Evolutionary conservation across 2,888 invertebrate species (phyloP).

Genomic region (Euclidia mi): DNA sequence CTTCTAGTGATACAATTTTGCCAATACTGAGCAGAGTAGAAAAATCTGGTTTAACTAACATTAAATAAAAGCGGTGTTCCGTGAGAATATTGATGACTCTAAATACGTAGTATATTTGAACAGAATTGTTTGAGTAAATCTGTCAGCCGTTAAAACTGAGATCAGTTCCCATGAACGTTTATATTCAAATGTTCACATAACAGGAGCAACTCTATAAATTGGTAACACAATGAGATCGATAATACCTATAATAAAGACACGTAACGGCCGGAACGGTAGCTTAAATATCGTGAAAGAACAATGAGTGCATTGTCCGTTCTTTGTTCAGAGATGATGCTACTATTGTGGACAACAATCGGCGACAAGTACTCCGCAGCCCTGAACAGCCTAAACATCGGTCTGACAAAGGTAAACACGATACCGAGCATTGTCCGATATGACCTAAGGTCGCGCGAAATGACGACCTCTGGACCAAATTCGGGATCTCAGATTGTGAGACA

Average conservation of each 20-base stretch:
- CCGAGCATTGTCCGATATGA: constrained; percentile 77
- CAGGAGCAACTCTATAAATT: constrained; percentile 82
- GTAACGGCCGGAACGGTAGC: constrained; percentile 87
- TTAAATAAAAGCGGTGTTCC: no score
- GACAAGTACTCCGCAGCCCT: constrained; percentile 60
- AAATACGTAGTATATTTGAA: neutral
- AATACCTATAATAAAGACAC: constrained; percentile 80
- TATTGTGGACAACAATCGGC: constrained; percentile 60
- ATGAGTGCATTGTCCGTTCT: constrained; percentile 71
- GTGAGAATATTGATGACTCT: neutral
- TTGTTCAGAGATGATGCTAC: constrained; percentile 75
- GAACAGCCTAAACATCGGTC: constrained; percentile 73
- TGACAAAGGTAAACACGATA: constrained; percentile 80
- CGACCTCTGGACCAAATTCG: constrained; percentile 82
- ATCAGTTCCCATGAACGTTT: constrained; percentile 81
- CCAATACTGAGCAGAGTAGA: no score
- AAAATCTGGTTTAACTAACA: no score
- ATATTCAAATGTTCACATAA: constrained; percentile 74
- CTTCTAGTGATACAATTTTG: no score
- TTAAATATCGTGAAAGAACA: constrained; percentile 83
- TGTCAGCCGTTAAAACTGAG: constrained; percentile 39
- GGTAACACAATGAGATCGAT: constrained; percentile 84
- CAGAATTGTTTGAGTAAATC: constrained; percentile 25
- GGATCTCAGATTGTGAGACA: constrained; percentile 72
- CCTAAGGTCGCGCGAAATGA: constrained; percentile 80